Evolutionary conservation across 2,113 vertebrate genomes (phyloP), one percentile per base, ranked within the genome.

Genomic region (Dasyornis broadbenti): DNA sequence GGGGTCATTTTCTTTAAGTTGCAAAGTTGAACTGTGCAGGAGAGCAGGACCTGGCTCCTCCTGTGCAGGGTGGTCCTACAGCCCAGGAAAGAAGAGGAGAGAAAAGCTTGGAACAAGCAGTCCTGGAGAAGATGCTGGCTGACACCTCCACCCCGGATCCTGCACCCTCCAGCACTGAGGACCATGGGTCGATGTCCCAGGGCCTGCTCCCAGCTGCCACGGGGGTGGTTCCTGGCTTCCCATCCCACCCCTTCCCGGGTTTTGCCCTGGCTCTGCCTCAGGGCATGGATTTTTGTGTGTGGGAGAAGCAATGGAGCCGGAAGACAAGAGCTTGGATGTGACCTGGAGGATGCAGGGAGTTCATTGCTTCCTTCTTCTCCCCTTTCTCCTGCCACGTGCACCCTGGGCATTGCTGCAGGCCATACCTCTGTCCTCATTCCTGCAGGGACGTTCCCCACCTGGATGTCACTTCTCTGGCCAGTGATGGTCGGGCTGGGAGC

Each of bases 131-230:
- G 4, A 0, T 60, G 57, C 86, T 1, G 5, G 70, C 53, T 78
- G 76, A 53, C 70, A 54, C 42, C 39, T 82, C 70, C 75, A 6
- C 20, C 57, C 33, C 0, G 1, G 39, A 50, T 37, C 70, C 82
- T 40, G 82, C 85, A 47, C 37, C 49, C 54, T 39, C 28, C 0
- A 0, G 45, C 0, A 0, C 85, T 81, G 82, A 79, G 60, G 28
- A 37, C 63, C 4, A 2, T 0, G 4, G 35, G 76, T 35, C 6
- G 0, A 1, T 35, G 83, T 52, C 37, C 80, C 54, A 1, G 2
- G 20, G 42, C 52, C 37, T 2, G 1, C 31, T 60, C 24, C 40
- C 19, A 9, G n/a, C 47, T 68, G 86, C 83, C 22, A 3, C 1
- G 2, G 77, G 64, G 24, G n/a, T 1, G 0, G n/a, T 49, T 72